Evolutionary conservation across 2,888 invertebrate genomes (phyloP).

Genomic region (Microdon myrmicae): DNA sequence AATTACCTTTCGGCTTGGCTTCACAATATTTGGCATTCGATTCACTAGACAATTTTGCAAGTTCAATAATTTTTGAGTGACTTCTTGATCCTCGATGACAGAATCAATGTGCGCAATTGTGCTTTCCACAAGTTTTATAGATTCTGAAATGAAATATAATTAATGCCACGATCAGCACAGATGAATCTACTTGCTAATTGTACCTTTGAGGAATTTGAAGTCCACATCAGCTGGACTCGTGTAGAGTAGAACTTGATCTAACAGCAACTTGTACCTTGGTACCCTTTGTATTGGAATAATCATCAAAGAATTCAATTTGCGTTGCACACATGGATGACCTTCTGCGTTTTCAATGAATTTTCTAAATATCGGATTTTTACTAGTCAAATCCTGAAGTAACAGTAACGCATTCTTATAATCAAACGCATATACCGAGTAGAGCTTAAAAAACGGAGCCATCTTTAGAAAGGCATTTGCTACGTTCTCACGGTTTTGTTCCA

Average conservation of each 20-base stretch:
- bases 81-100: conserved; percentile 79
- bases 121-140: conserved; percentile 74
- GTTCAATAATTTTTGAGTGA: conserved; percentile 74
- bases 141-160: conserved; percentile 67
- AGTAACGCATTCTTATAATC: conserved; percentile 75
- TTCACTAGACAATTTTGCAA: conserved; percentile 74
- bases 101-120: conserved; percentile 79
- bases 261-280: conserved; percentile 78
- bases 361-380: conserved; percentile 69
- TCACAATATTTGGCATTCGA: conserved; percentile 74
- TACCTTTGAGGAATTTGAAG: conserved; percentile 69
- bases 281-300: conserved; percentile 83
- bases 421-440: conserved; percentile 82
- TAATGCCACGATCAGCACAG: background rate
- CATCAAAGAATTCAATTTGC: conserved; percentile 76
- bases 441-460: conserved; percentile 80
- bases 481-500: conserved; percentile 70
- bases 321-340: conserved; percentile 75
- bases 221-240: conserved; percentile 71
- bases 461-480: conserved; percentile 75
- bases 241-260: conserved; percentile 75
- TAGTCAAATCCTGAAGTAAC: conserved; percentile 70
- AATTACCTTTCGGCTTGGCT: conserved; percentile 73
- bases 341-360: conserved; percentile 74
- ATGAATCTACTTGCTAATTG: background rate